Evolutionary conservation across 2,797 vertebrate genomes (phyloP).

Genomic region (Pseudopleuronectes americanus): DNA sequence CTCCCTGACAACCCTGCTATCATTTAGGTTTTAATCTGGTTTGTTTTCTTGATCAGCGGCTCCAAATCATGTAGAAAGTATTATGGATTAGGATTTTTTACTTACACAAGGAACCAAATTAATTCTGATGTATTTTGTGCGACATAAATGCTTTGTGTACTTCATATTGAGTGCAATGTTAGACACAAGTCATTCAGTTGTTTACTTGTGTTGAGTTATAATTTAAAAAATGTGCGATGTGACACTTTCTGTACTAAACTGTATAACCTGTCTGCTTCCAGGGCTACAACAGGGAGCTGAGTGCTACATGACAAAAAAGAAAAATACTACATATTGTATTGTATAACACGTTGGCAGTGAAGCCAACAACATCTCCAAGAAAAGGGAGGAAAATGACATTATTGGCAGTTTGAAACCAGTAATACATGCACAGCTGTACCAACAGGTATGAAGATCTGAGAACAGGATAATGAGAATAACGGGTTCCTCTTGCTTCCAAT

Average conservation of each 20-base stretch:
- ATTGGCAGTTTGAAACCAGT: conserved; percentile 29
- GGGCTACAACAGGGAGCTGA: conserved; percentile 51
- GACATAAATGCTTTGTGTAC: no score
- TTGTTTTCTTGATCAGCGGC: conserved; percentile 2
- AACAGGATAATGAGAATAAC: conserved; percentile 20
- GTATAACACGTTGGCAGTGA: conserved; percentile 42
- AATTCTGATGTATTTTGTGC: neutral
- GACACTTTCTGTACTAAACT: neutral
- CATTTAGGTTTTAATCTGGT: neutral
- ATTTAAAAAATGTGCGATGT: neutral
- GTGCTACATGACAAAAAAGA: conserved; percentile 71
- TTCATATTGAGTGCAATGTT: neutral
- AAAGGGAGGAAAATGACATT: conserved; percentile 47
- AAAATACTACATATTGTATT: conserved; percentile 50
- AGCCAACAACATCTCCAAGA: conserved; percentile 51
- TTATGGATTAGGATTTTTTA: neutral
- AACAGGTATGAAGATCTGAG: conserved; percentile 13
- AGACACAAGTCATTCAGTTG: neutral
- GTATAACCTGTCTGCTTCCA: neutral
- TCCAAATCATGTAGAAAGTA: neutral
- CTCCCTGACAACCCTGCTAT: conserved; percentile 30
- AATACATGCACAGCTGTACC: conserved; percentile 58
- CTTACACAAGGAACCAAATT: neutral
- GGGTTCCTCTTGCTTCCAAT: conserved; percentile 23
- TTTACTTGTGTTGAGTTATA: neutral